These are phyloP conservation scores for Xiphorhynchus erythropygius DNA, from an alignment of 2,797 vertebrate species.

Conservation along the genomic window DNA sequence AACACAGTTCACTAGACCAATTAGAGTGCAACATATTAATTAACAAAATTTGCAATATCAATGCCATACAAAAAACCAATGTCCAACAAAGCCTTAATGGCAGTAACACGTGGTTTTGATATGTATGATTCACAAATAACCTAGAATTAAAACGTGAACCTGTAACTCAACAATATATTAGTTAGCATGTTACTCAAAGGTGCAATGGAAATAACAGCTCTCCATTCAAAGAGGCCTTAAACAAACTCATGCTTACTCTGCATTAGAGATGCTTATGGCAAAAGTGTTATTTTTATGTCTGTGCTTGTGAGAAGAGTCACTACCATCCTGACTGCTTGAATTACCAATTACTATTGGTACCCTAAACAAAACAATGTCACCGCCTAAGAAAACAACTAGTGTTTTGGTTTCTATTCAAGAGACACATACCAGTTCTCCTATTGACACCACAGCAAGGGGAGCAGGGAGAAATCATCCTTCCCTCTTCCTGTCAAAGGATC, in stretches of 20 bases:
- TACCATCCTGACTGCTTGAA: background rate
- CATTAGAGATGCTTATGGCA: background rate
- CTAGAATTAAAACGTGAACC: background rate
- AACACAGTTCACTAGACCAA: background rate
- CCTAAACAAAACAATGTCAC: background rate
- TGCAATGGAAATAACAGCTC: background rate
- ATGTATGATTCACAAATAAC: background rate
- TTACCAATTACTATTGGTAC: background rate
- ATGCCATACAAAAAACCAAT: fast-evolving
- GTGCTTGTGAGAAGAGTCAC: background rate
- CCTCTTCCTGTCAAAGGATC: background rate
- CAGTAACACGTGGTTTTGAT: background rate
- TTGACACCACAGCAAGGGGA: background rate
- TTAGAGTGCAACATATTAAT: background rate
- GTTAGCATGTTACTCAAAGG: background rate
- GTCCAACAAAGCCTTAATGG: background rate
- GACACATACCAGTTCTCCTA: background rate
- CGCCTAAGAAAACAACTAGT: background rate
- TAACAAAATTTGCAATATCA: background rate
- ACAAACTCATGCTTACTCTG: background rate
- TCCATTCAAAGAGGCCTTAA: background rate
- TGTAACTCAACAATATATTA: background rate
- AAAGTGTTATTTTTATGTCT: background rate
- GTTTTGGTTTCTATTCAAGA: background rate
- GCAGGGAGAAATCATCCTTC: background rate